Base-by-base conservation (phyloP, 1,140 invertebrate genomes). In the Euborellia annulipes region DNA sequence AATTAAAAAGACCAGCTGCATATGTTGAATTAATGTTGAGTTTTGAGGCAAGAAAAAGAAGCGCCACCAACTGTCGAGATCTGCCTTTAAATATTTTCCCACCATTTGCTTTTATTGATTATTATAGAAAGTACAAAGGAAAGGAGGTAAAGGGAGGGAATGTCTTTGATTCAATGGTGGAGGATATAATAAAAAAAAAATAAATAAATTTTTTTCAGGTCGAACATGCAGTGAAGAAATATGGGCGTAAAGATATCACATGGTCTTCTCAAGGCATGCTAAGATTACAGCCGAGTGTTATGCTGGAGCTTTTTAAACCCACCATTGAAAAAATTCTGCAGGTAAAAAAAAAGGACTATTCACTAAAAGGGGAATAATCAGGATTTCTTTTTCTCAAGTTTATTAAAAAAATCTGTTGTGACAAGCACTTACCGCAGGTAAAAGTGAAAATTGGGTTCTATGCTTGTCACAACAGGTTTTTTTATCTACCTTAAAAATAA, bases 21-120 rank as follows among this genome's bases (percentile, higher is more conserved):
- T 76, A 63, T 57, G 64, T 73, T 32, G 72, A 76, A 53, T 58
- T 77, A 3, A 69, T 76, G 65, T 61, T 72, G 7, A 52, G 65
- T 61, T 77, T 76, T 54, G 75, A 77, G 56, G 68, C 70, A 8
- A 58, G 72, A 17, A 76, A 76, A 58, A 56, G 74, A 45, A 67
- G 66, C 20, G 70, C 69, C 0, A 67, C 61, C 30, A 68, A 70
- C 1, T 60, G 56, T 45, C 67, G 66, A 43, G 49, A 47, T 36
- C 66, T 61, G n/a, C 60, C 68, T 3, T 56, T 72, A n/a, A 74
- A 74, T 48, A 65, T 77, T 36, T 65, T 71, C 3, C 59, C 75
- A 3, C 73, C 74, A 9, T 76, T 74, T 56, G 68, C 73, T 2
- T 76, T 77, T 53, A 73, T 76, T 39, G 70, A 75, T 49, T 70